Evolutionary conservation across 2,797 vertebrate genomes (phyloP).

Genomic region (Tarsius wallacei): DNA sequence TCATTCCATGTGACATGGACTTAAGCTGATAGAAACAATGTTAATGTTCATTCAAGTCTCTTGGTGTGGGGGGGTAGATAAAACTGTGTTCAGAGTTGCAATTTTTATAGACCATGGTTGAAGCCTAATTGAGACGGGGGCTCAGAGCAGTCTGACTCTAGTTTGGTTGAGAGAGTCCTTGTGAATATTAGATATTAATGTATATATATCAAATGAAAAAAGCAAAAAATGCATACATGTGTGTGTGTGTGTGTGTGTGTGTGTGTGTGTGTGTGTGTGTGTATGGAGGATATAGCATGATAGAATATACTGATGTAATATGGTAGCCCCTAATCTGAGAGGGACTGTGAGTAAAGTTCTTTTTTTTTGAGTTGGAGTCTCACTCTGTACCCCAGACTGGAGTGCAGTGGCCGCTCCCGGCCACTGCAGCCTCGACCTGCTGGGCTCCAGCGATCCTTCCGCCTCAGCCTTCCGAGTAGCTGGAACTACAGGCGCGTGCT

Average conservation of each 20-base stretch:
- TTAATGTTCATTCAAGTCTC: neutral
- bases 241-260: too few relatives aligned
- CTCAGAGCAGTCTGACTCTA: neutral
- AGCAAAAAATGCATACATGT: neutral
- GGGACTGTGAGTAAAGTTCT: too few relatives aligned
- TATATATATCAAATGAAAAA: neutral
- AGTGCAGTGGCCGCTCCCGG: too few relatives aligned
- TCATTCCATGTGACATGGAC: neutral
- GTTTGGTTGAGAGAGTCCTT: neutral
- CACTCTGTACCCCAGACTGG: too few relatives aligned
- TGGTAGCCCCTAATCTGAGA: too few relatives aligned
- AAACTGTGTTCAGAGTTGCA: neutral
- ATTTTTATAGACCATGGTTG: neutral
- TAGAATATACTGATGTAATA: neutral
- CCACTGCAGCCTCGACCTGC: too few relatives aligned
- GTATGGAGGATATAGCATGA: neutral
- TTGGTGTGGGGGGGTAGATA: neutral
- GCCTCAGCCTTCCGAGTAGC: too few relatives aligned
- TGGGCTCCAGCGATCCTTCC: too few relatives aligned
- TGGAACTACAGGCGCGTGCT: too few relatives aligned
- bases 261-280: too few relatives aligned
- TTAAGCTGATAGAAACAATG: neutral
- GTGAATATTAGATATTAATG: neutral
- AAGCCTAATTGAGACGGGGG: neutral
- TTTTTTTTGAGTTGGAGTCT: too few relatives aligned